Evolutionary conservation across 2,113 vertebrate genomes (phyloP).

Genomic region (Mirza zaza): DNA sequence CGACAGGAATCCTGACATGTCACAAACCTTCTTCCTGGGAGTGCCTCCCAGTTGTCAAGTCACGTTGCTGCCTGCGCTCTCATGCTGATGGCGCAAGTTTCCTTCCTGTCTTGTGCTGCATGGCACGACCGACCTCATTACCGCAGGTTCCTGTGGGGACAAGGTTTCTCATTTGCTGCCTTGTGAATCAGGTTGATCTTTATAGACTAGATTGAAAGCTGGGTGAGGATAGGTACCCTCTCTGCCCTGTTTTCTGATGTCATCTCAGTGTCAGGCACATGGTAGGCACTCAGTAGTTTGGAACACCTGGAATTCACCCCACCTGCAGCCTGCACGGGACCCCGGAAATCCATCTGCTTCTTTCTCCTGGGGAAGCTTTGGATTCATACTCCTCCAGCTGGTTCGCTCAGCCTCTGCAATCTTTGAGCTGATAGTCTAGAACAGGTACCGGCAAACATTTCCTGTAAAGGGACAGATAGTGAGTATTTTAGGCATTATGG

Average conservation of each 20-base stretch:
- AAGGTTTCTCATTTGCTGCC: not conserved
- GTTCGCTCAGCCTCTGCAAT: not conserved
- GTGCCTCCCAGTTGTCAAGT: not conserved
- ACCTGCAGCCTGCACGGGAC: not conserved
- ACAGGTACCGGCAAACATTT: not conserved
- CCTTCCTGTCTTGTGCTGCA: not conserved
- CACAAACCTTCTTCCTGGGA: not conserved
- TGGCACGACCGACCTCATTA: not conserved
- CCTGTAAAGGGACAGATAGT: not conserved
- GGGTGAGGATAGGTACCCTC: not conserved
- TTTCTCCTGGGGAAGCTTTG: not conserved
- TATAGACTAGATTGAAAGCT: not conserved
- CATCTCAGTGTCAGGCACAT: not conserved
- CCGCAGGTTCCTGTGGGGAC: not conserved
- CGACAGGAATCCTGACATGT: not conserved
- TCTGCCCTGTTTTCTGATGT: not conserved
- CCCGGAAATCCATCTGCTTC: not conserved
- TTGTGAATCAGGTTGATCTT: not conserved
- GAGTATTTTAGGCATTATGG: not conserved
- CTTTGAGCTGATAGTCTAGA: not conserved
- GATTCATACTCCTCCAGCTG: not conserved
- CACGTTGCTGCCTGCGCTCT: too few relatives aligned
- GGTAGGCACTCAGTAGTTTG: not conserved
- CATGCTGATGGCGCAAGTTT: not conserved
- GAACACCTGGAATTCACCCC: not conserved